Conservation (phyloP, 2,797 vertebrate species). For the Poliocrania exsul region DNA sequence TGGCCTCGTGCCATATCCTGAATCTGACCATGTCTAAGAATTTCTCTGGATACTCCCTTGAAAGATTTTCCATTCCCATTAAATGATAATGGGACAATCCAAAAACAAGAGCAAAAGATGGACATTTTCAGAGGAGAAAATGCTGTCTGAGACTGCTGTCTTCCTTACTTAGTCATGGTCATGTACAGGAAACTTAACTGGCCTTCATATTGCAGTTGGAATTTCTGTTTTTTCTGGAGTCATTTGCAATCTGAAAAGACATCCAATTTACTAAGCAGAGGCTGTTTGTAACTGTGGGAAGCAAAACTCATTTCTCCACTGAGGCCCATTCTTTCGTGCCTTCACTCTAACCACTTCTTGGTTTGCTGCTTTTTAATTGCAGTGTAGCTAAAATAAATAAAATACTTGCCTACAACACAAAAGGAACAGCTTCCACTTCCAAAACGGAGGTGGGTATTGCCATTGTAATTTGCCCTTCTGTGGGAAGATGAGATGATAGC, state of each 20-base stretch:
- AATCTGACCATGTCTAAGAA: background rate
- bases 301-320: conserved; percentile 10
- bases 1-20: conserved; percentile 22
- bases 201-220: background rate
- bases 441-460: background rate
- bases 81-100: background rate
- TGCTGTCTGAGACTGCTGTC: background rate
- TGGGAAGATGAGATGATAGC: background rate
- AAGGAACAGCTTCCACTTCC: background rate
- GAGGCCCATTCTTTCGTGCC: background rate
- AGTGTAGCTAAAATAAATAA: conserved; percentile 29
- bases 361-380: conserved; percentile 46
- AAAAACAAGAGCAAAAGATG: background rate
- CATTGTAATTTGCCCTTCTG: background rate
- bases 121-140: background rate
- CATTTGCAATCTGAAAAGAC: background rate
- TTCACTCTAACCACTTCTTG: conserved; percentile 28
- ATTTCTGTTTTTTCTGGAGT: conserved; percentile 32
- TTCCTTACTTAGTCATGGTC: background rate
- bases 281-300: conserved; percentile 31
- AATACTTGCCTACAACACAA: background rate
- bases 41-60: background rate
- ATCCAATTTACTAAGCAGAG: background rate
- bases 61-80: background rate
- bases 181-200: background rate